Evolutionary conservation across 2,888 invertebrate species (phyloP).

Genomic region (Drosophila macrospina): DNA sequence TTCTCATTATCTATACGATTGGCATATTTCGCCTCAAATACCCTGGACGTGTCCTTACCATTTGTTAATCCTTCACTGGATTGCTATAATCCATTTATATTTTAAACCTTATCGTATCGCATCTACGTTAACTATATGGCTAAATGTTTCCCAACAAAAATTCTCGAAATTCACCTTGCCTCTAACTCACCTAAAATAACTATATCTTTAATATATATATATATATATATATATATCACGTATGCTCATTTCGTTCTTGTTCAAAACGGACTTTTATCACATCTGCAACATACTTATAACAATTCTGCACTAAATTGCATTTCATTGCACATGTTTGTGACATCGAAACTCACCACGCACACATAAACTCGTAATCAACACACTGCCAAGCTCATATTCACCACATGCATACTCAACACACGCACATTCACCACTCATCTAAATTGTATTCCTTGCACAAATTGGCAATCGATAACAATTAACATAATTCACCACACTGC

Average conservation of each 20-base stretch:
- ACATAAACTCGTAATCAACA: not conserved
- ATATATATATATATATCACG: conserved; percentile 2
- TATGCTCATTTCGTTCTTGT: conserved; percentile 12
- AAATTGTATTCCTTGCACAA: not conserved
- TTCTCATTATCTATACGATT: conserved; percentile 15
- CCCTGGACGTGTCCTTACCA: conserved; percentile 26
- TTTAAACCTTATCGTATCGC: conserved; percentile 5
- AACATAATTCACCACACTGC: conserved; percentile 34
- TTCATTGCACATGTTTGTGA: conserved; percentile 19
- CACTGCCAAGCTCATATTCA: not conserved
- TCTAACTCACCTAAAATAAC: not conserved
- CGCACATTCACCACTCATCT: conserved; percentile 6
- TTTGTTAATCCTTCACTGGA: conserved; percentile 11
- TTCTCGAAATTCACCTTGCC: conserved; percentile 14
- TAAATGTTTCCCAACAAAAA: conserved; percentile 17
- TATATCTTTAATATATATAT: conserved; percentile 1
- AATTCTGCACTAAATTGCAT: conserved; percentile 26
- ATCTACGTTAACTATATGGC: conserved; percentile 15
- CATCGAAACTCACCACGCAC: not conserved
- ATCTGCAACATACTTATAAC: conserved; percentile 2
- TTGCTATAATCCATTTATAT: not conserved
- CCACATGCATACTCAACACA: conserved; percentile 7
- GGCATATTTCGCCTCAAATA: conserved; percentile 35
- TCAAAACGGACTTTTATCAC: not conserved
- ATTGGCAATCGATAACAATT: not conserved